phyloP scores from a whole-genome alignment of 2,888 invertebrate genomes.

The Plusia festucae region DNA sequence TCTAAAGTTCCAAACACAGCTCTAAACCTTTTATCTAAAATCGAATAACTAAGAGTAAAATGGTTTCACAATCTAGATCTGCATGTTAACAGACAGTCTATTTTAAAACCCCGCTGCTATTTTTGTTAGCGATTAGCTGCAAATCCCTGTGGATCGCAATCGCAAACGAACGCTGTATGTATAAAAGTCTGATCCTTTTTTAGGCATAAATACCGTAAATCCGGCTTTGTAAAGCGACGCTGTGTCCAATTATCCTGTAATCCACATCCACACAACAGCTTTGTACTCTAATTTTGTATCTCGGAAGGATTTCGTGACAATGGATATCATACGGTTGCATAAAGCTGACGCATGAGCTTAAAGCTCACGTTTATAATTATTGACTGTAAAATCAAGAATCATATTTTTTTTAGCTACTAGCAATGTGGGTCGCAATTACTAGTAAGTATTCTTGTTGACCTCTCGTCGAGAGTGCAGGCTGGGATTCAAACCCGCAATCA shows the following conservation, averaged over 20 bases:
- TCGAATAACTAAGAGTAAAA: background rate
- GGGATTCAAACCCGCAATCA: too few species aligned
- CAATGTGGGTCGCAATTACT: too few species aligned
- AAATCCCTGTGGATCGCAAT: constrained; percentile 55
- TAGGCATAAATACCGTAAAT: constrained; percentile 62
- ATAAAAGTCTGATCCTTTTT: constrained; percentile 57
- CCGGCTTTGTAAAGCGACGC: constrained; percentile 63
- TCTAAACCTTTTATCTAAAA: background rate
- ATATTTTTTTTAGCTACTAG: background rate
- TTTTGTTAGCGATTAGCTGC: constrained; percentile 51
- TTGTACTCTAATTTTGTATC: constrained; percentile 65
- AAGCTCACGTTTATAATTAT: constrained; percentile 1
- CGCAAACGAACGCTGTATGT: constrained; percentile 55
- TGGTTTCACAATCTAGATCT: background rate
- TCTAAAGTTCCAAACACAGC: background rate
- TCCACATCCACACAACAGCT: constrained; percentile 69
- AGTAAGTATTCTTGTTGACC: too few species aligned
- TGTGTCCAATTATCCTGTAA: constrained; percentile 71
- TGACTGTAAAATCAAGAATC: background rate
- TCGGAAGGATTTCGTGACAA: constrained; percentile 58
- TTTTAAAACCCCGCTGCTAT: constrained; percentile 25
- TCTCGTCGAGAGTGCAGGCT: too few species aligned
- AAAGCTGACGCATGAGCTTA: constrained; percentile 8
- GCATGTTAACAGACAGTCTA: background rate
- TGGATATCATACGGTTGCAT: constrained; percentile 41